Percentiles rank a stretch among this genome's conserved stretches.
Conservation (phyloP, 2,797 vertebrate species). For the Benthosema pterotum region DNA sequence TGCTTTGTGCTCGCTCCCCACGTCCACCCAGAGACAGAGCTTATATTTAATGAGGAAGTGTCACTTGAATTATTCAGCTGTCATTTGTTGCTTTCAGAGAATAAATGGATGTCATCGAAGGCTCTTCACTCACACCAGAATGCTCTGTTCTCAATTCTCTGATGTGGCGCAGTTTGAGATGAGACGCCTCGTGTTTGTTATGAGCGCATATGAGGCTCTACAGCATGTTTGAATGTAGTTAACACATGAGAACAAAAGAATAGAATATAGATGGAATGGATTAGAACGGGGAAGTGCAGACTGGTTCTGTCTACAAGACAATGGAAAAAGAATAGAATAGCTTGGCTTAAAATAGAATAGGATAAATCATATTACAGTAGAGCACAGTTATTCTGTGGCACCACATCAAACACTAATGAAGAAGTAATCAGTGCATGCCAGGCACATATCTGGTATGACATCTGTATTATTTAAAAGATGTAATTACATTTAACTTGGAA, state of each 20-base stretch:
- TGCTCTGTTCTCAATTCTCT: slow-evolving; percentile 19
- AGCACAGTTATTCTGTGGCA: no score
- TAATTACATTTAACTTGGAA: not conserved
- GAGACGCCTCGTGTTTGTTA: slow-evolving; percentile 11
- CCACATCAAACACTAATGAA: no score
- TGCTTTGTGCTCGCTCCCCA: slow-evolving; percentile 54
- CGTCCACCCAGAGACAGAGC: slow-evolving; percentile 40
- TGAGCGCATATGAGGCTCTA: slow-evolving; percentile 14
- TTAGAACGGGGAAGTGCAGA: not conserved
- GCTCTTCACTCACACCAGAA: slow-evolving; percentile 29
- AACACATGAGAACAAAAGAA: slow-evolving; percentile 19
- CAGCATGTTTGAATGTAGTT: slow-evolving; percentile 22
- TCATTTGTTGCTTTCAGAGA: slow-evolving; percentile 60
- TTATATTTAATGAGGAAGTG: slow-evolving; percentile 57
- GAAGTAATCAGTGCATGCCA: no score
- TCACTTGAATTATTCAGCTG: slow-evolving; percentile 60
- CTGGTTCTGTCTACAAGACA: not conserved
- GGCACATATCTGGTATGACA: no score
- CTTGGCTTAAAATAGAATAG: not conserved
- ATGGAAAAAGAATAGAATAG: not conserved
- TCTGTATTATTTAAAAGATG: no score
- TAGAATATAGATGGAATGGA: not conserved
- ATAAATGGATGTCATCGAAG: slow-evolving; percentile 44
- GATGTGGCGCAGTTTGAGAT: slow-evolving; percentile 12
- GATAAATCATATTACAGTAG: not conserved